Evolutionary conservation across 2,888 invertebrate species (phyloP), one percentile per base, ranked within the genome.

Genomic region (Thalpophila matura): DNA sequence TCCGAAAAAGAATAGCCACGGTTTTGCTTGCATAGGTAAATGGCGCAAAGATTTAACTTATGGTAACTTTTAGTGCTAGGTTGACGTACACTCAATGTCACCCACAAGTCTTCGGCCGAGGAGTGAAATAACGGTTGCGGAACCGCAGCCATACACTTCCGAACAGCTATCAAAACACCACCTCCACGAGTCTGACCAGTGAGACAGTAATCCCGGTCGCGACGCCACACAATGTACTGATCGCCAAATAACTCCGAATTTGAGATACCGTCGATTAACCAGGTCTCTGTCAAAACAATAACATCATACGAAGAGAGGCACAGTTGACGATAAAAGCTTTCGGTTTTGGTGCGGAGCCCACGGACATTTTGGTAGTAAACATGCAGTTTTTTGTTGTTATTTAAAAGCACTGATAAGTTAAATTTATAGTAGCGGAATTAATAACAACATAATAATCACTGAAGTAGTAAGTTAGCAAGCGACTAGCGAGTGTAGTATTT

Each of bases 21-120:
- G 10, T 18, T 43, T 43, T 43, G 27, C 2, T 22, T 40, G 12
- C 26, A 43, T 4, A 43, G 4, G 27, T 43, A 43, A 10, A 27
- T 27, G 4, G 27, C 14, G 10, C 43, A 26, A 4, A 43, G 4
- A 27, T 43, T 37, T 26, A 47, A 20, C 18, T 46, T 46, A 31
- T 31, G 2, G 10, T 20, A 20, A 18, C 6, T 20, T 31, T n/a
- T 46, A 20, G 46, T 29, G 3, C 3, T 38, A 18, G 50, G 20
- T 4, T 51, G 27, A 20, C 51, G 51, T 3, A 51, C n/a, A 51
- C 20, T 51, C 14, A 51, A n/a, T 4, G 38, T 40, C 14, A 40
- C 40, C 51, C 51, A 51, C 7, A 51, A 26, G 4, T 51, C 31
- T 22, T 51, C 51, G 2, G 51, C 51, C 26, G 50, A 37, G 18